Evolutionary conservation across 2,797 vertebrate genomes (phyloP), one percentile per base, ranked within the genome.

Genomic region (Tadarida brasiliensis): DNA sequence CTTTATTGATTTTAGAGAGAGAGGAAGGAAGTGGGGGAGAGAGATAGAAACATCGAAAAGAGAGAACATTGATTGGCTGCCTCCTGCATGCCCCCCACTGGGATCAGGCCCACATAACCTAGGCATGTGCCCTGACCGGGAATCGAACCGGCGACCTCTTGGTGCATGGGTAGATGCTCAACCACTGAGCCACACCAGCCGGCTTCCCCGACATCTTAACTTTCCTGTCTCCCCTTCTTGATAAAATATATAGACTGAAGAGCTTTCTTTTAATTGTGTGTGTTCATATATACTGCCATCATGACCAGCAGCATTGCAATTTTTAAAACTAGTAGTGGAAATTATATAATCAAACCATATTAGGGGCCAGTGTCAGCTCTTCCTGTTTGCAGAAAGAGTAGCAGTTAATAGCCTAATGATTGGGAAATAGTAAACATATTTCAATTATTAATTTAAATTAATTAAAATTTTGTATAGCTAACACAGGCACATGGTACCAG

Each of bases 371-470:
- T 83, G 63, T 87, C 56, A 83, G 7, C 14, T 91, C 35, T 91
- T 91, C 11, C 44, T 96, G 49, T 87, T 80, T 95, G 77, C 8
- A 44, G 88, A 78, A 70, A 82, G 49, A 84, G 73, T 90, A 88
- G 4, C 19, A 59, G 61, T 84, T 65, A 78, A 2, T 68, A 90
- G 61, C 91, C 30, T 92, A 65, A 70, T 78, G 44, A 71, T n/a
- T 77, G 14, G 70, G 47, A 96, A 95, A 70, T 74, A 87, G 24
- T 59, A 93, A 88, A 44, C 57, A 77, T 33, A 84, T 68, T 94
- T 92, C 11, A 63, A 3, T 90, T 70, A 89, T 71, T 51, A 84
- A 39, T 89, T 96, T 86, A 86, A 93, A n/a, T 94, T 70, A 76
- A 39, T n/a, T 80, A 76, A 76, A 80, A 76, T 77, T 33, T 51